Conservation (phyloP, 2,888 invertebrate species). For the Pandemis corylana region DNA sequence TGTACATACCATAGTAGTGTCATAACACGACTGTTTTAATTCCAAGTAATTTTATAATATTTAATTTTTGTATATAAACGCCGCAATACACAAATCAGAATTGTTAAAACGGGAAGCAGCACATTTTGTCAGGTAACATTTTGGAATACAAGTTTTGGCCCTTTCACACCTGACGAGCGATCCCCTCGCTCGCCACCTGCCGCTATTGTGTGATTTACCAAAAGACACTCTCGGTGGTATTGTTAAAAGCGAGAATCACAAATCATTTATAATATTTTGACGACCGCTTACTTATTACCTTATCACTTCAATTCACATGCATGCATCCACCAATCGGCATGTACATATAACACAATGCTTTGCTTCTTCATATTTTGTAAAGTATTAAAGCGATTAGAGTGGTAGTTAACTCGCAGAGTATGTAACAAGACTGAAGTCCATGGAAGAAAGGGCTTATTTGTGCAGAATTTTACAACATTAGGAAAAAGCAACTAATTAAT, state of each 20-base stretch:
- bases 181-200: conserved; percentile 56
- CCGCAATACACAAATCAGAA: not conserved
- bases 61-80: not conserved
- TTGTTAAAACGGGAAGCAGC: conserved; percentile 11
- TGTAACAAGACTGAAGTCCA: too few species aligned
- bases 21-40: not conserved
- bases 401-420: too few species aligned
- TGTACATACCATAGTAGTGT: too few species aligned
- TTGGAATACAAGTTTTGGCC: conserved; percentile 42
- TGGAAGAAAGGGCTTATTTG: too few species aligned
- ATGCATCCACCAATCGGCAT: conserved; percentile 27
- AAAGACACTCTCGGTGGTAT: conserved; percentile 11
- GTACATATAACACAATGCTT: not conserved
- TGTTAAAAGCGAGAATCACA: conserved; percentile 18
- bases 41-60: not conserved
- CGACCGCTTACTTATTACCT: not conserved
- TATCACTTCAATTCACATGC: not conserved
- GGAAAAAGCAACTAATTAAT: too few species aligned
- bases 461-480: too few species aligned
- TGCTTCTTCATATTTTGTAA: not conserved
- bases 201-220: conserved; percentile 46
- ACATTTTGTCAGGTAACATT: conserved; percentile 52
- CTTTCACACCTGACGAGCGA: conserved; percentile 60
- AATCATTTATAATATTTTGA: not conserved
- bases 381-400: not conserved